phyloP scores from a whole-genome alignment of 2,888 invertebrate species.

The Athalia cordata region DNA sequence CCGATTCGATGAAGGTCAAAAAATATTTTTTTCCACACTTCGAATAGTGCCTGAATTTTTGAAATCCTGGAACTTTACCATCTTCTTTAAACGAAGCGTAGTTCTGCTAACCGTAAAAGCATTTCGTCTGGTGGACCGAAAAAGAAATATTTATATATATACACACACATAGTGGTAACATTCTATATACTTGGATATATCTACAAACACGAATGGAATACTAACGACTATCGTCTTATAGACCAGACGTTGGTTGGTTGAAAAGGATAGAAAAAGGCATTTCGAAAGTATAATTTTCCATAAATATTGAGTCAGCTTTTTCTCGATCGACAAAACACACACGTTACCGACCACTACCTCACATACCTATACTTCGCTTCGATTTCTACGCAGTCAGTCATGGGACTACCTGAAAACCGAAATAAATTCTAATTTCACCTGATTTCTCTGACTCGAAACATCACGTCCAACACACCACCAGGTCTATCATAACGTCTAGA shows the following conservation, averaged over 20 bases:
- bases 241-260: not conserved
- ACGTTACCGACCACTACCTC: no score
- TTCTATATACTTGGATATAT: not conserved
- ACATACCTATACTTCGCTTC: no score
- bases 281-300: not conserved
- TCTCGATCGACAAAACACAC: no score
- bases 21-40: no score
- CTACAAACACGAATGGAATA: conserved; percentile 12
- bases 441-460: no score
- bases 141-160: not conserved
- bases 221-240: conserved; percentile 8
- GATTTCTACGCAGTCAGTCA: no score
- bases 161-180: not conserved
- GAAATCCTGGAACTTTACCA: no score
- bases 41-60: no score
- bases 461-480: no score
- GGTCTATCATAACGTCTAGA: conserved; percentile 4
- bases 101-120: not conserved
- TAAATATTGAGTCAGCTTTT: not conserved
- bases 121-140: not conserved
- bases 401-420: no score
- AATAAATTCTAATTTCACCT: no score
- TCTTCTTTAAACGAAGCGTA: not conserved
- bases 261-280: not conserved
- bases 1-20: no score